phyloP scores from a whole-genome alignment of 2,888 invertebrate genomes.

The Alentia gelatinosa region DNA sequence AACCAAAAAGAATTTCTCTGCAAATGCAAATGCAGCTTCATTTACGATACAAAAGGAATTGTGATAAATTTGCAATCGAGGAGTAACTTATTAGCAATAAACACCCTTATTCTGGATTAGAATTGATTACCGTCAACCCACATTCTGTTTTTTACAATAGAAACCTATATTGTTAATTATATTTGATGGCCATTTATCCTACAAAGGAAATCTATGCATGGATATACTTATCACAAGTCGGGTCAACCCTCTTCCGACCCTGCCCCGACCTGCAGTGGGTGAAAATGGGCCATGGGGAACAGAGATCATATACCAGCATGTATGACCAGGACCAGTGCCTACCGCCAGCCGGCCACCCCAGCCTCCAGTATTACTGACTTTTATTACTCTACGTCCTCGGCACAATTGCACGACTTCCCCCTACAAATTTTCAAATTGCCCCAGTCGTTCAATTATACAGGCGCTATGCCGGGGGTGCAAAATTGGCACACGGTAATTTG shows the following conservation, averaged over 20 bases:
- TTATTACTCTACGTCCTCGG: slow-evolving; percentile 3
- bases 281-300: background rate
- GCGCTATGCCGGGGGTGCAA: background rate
- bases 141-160: too few species aligned
- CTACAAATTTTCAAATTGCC: slow-evolving; percentile 28
- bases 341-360: background rate
- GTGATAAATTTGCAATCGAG: background rate
- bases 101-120: too few species aligned
- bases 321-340: background rate
- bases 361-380: background rate
- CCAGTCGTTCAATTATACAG: slow-evolving; percentile 15
- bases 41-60: too few species aligned
- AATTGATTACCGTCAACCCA: too few species aligned
- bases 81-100: background rate
- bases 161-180: too few species aligned
- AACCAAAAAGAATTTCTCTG: too few species aligned
- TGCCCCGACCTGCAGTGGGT: background rate
- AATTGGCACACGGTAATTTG: background rate
- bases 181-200: background rate
- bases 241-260: background rate
- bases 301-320: background rate
- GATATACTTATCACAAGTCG: background rate
- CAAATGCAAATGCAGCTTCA: too few species aligned
- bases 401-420: slow-evolving; percentile 29
- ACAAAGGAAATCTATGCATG: background rate